These are phyloP conservation scores for Bilobella aurantiaca DNA, from an alignment of 1,140 invertebrate genomes.

Conservation along the genomic window DNA sequence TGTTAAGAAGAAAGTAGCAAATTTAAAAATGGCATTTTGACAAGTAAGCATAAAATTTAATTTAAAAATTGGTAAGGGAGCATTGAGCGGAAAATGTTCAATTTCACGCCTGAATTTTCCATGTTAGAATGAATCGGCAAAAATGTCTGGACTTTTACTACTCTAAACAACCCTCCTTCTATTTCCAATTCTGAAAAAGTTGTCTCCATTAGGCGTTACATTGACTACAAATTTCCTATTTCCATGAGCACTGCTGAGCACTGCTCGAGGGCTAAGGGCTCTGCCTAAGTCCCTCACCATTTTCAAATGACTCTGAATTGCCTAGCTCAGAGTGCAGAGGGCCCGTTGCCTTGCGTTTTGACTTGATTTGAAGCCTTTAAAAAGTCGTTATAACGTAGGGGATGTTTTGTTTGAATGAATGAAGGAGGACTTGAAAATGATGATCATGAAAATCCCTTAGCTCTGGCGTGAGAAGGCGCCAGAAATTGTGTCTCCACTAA, in stretches of 20 bases:
- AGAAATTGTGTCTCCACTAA: constrained; percentile 35
- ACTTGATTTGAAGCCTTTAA: neutral
- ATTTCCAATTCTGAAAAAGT: neutral
- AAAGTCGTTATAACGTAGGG: neutral
- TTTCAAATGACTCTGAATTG: no score
- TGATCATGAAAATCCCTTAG: neutral
- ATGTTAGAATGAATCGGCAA: constrained; percentile 30
- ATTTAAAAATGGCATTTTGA: no score
- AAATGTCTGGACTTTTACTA: constrained; percentile 15
- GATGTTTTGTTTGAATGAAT: constrained; percentile 25
- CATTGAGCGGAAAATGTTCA: constrained; percentile 33
- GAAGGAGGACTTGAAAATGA: constrained; percentile 11
- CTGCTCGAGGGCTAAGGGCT: no score
- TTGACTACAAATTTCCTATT: constrained; percentile 14
- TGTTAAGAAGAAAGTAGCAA: no score
- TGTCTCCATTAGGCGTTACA: neutral
- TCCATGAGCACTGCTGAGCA: constrained; percentile 15
- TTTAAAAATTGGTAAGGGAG: constrained; percentile 27
- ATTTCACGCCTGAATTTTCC: constrained; percentile 35
- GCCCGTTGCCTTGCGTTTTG: no score
- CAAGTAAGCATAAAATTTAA: no score
- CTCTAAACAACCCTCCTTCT: no score
- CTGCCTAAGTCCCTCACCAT: no score
- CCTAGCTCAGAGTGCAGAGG: no score
- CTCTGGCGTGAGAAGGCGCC: constrained; percentile 35